Evolutionary conservation across 2,797 vertebrate species (phyloP), one percentile per base, ranked within the genome.

Genomic region (Peromyscus eremicus): DNA sequence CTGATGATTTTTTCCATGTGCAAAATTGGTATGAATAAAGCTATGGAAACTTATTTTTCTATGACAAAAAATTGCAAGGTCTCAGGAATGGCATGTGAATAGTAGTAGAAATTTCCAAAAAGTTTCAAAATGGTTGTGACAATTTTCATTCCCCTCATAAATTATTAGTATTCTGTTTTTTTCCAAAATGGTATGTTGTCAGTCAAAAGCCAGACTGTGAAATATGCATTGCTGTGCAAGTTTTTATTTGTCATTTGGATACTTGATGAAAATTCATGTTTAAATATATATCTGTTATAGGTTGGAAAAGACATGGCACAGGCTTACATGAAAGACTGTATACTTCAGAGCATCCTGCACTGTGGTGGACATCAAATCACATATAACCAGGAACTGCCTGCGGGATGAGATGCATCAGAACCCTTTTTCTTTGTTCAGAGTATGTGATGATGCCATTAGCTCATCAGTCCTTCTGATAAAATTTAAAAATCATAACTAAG

Each of bases 121-220:
- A 4, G 12, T 79, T 89, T 73, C 75, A 25, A 77, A 83, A 89
- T 80, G 60, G 25, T 16, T 71, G 27, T 80, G 12, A 9, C 1
- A 57, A 83, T 95, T 89, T 83, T 77, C 12, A 91, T 95, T 95
- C 34, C 11, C 13, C 89, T 17, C 13, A 60, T 19, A 94, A 95
- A 68, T 27, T 16, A 46, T 19, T 5, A 80, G 5, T 80, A 9
- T 13, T 77, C 2, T 13, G 49, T 25, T 89, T 25, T 87, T 19
- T 27, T 66, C 77, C 57, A 57, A 96, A 94, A 86, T 5, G n/a
- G 77, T 8, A 95, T 60, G 19, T 13, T 76, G 16, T 46, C 10
- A 68, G 25, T 71, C 66, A 93, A 66, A 1, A 84, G 16, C 4
- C 57, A 90, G 11, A 11, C 2, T 86, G 6, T 21, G 49, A 9